phyloP scores from a whole-genome alignment of 2,888 invertebrate genomes.

The Calliopum simillimum region DNA sequence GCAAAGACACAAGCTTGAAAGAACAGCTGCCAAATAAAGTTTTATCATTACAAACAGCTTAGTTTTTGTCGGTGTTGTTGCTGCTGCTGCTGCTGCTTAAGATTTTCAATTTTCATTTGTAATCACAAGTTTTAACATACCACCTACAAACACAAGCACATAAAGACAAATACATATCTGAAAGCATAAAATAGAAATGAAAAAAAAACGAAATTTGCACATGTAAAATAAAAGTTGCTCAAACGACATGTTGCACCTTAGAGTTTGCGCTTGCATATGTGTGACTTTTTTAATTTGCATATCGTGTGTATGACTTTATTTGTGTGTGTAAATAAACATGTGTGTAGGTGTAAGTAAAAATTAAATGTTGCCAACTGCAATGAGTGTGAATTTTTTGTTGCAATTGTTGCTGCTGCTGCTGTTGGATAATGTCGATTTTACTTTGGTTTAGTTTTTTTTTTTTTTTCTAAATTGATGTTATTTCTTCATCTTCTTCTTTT shows the following conservation, averaged over 20 bases:
- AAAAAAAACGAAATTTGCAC: neutral
- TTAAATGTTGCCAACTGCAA: slow-evolving; percentile 2
- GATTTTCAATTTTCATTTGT: slow-evolving; percentile 32
- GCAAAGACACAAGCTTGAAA: neutral
- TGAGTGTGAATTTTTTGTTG: neutral
- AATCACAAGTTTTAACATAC: neutral
- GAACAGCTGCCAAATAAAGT: slow-evolving; percentile 25
- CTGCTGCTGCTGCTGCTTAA: slow-evolving; percentile 9
- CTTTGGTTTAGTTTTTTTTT: no score
- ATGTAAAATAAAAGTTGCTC: slow-evolving; percentile 15
- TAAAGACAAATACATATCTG: no score
- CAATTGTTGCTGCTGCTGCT: neutral
- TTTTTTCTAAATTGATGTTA: neutral
- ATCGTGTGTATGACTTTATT: no score
- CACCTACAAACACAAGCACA: neutral
- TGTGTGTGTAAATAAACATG: neutral
- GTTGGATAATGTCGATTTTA: no score
- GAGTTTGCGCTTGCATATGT: neutral
- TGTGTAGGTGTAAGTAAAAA: neutral
- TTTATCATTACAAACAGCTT: slow-evolving; percentile 22
- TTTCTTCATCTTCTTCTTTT: neutral
- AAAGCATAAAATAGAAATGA: no score
- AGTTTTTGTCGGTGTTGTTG: neutral
- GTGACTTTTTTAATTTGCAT: neutral
- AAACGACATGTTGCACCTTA: slow-evolving; percentile 9